A percentile compares a stretch with the other conserved stretches of the same genome.
Evolutionary conservation across 2,888 invertebrate species (phyloP).

Genomic region (Amphipyra berbera): DNA sequence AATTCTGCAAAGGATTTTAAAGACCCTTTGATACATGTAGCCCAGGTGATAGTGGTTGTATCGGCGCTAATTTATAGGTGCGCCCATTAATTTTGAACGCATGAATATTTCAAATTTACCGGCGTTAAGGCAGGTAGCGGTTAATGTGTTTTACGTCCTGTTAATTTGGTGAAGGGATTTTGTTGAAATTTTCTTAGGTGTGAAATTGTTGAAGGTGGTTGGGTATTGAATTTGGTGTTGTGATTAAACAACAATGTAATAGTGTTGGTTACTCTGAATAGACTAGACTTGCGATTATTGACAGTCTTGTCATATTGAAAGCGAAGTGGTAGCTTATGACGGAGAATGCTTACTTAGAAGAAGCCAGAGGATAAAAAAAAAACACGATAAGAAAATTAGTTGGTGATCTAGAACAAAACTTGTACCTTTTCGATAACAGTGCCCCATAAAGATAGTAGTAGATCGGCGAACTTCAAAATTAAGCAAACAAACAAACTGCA

Average conservation of each 20-base stretch:
- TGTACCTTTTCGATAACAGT: too few species aligned
- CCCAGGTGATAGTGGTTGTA: slow-evolving; percentile 60
- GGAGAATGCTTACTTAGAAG: too few species aligned
- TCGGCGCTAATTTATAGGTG: slow-evolving; percentile 60
- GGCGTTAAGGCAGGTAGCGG: slow-evolving; percentile 42
- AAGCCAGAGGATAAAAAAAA: too few species aligned
- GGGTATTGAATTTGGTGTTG: not conserved
- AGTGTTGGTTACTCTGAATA: not conserved
- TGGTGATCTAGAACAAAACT: too few species aligned
- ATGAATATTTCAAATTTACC: slow-evolving; percentile 59
- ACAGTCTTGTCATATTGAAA: too few species aligned
- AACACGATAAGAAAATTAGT: too few species aligned
- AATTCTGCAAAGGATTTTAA: slow-evolving; percentile 60
- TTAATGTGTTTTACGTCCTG: slow-evolving; percentile 60
- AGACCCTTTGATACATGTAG: slow-evolving; percentile 55
- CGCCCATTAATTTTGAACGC: slow-evolving; percentile 57
- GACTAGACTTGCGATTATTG: too few species aligned
- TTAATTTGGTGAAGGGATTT: slow-evolving; percentile 51
- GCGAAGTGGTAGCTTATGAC: too few species aligned
- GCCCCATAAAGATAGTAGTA: too few species aligned
- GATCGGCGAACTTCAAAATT: not conserved
- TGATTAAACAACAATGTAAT: not conserved
- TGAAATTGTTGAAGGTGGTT: slow-evolving; percentile 21
- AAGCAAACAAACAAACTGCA: slow-evolving; percentile 1
- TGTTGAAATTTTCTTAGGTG: slow-evolving; percentile 26